Percentiles rank a stretch among this genome's conserved stretches.
These are phyloP conservation scores for Xestobium rufovillosum DNA, from an alignment of 2,888 invertebrate species.

Conservation along the genomic window DNA sequence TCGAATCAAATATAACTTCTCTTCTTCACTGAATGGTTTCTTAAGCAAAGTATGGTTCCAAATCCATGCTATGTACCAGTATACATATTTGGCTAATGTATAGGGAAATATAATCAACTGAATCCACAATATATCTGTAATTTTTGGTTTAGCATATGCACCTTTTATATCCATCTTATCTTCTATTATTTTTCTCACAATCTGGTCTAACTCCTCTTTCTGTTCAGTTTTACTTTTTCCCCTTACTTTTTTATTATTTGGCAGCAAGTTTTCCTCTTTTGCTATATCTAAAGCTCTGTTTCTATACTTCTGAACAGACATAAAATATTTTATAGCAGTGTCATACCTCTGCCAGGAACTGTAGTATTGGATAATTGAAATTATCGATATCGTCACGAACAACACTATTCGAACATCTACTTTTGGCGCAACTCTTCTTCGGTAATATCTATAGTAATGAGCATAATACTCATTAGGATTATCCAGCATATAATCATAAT, in stretches of 20 bases:
- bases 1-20: conserved; percentile 77
- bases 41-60: conserved; percentile 70
- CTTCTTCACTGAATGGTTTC: conserved; percentile 72
- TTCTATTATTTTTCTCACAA: conserved; percentile 75
- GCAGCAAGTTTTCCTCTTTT: conserved; percentile 50
- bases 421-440: conserved; percentile 79
- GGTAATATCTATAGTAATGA: conserved; percentile 86
- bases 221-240: conserved; percentile 52
- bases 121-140: conserved; percentile 73
- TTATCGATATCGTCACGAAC: conserved; percentile 72
- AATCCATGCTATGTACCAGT: conserved; percentile 74
- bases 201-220: conserved; percentile 71
- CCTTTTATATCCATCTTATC: conserved; percentile 93
- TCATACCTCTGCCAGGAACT: conserved; percentile 73
- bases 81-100: conserved; percentile 58
- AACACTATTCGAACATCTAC: conserved; percentile 86
- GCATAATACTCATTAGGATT: conserved; percentile 89
- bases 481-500: conserved; percentile 94
- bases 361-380: conserved; percentile 80
- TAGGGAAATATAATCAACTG: conserved; percentile 76
- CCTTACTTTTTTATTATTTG: conserved; percentile 46
- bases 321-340: conserved; percentile 79
- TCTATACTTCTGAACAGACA: conserved; percentile 81
- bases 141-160: conserved; percentile 78
- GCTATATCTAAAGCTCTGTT: conserved; percentile 67